A percentile compares a stretch with the other conserved stretches of the same genome.
Conservation (phyloP, 92 coral and sea anemone species). For the Paragorgia papillata region DNA sequence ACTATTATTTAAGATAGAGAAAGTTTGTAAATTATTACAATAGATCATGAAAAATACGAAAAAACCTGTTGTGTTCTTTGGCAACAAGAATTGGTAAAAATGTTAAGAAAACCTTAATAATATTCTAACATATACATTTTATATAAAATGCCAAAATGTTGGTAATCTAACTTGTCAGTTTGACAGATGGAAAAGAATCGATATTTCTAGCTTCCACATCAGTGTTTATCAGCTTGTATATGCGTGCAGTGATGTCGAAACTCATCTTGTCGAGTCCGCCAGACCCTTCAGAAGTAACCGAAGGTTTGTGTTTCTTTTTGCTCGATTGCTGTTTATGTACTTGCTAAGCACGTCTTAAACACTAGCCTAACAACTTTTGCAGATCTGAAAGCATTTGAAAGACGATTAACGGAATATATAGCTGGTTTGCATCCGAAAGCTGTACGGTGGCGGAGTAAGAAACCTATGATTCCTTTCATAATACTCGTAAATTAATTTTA, state of each 20-base stretch:
- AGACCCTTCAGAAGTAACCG: conserved; percentile 83
- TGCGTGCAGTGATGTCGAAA: conserved; percentile 45
- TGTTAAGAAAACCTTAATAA: no score
- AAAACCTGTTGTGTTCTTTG: no score
- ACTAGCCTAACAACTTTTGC: conserved; percentile 9
- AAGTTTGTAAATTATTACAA: no score
- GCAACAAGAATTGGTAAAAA: no score
- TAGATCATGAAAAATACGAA: no score
- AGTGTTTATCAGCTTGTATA: conserved; percentile 4
- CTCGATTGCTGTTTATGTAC: not conserved
- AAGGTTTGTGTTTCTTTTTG: conserved; percentile 59
- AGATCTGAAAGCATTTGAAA: conserved; percentile 97
- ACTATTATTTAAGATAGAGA: no score
- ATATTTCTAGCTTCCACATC: no score
- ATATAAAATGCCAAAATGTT: no score
- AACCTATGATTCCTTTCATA: no score
- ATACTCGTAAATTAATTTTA: no score
- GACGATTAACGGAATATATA: conserved; percentile 89
- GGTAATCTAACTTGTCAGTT: no score
- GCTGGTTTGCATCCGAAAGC: conserved; percentile 81
- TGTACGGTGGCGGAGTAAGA: conserved; percentile 87
- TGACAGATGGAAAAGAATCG: conserved; percentile 7
- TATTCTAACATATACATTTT: no score
- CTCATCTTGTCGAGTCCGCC: conserved; percentile 51
- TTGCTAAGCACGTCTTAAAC: not conserved